Base-by-base conservation (phyloP, 2,113 vertebrate species). In the Nibea albiflora region DNA sequence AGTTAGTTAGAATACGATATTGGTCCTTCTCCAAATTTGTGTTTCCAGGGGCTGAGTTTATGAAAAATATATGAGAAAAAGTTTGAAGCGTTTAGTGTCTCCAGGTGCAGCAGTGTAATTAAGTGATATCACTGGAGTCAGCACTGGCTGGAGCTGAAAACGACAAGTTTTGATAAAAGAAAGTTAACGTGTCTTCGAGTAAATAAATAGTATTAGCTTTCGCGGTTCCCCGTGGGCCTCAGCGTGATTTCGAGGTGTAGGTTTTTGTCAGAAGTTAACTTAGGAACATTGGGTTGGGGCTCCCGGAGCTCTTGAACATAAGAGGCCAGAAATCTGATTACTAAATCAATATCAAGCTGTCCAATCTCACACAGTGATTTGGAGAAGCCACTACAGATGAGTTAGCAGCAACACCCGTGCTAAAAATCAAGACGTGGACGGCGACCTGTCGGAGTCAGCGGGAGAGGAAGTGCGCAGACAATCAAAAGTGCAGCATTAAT, bases 341-440 rank as follows among this genome's bases (percentile, higher is more conserved):
- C 74, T 11, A 20, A 74, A 70, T 83, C 62, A 56, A 31, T 76
- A 81, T 85, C 84, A 78, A 60, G 82, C 82, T 78, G 82, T 80
- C 62, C 53, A 64, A 73, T 81, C 80, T 76, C 68, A 28, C 47
- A 26, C 11, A 2, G 47, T 64, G 77, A 86, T 82, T 82, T 86
- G 68, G 72, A 86, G 78, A 62, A 84, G 75, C 66, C 73, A 79
- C 64, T 76, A 53, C 49, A 80, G 47, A 78, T 77, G 66, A 79
- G 66, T 76, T 65, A 54, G 63, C 60, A 17, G 67, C 67, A 78
- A 66, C 72, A 50, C 24, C 16, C 19, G 31, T 68, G 62, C 68
- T 82, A 78, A 72, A 39, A 88, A 88, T 87, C 81, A 82, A 78
- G 77, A 78, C 47, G 11, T 54, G 73, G 69, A 66, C 61, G 61